These are phyloP conservation scores for Nothocercus julius DNA, from an alignment of 2,113 vertebrate genomes.

Conservation along the genomic window DNA sequence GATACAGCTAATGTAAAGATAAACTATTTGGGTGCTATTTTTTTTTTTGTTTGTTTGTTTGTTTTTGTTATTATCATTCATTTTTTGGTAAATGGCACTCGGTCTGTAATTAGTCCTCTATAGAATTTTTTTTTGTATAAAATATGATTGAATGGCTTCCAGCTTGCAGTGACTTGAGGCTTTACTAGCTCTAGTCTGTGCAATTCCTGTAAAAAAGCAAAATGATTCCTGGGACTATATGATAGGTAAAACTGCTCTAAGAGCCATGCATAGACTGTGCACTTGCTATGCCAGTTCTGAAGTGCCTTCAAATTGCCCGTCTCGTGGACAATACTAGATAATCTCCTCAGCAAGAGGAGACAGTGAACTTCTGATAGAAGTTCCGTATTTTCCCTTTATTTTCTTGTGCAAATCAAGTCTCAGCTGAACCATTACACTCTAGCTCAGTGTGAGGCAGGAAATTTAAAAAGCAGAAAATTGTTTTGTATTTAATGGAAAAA, in stretches of 20 bases:
- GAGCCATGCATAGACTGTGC: not conserved
- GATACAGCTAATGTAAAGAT: not conserved
- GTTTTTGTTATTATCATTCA: not conserved
- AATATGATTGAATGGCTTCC: not conserved
- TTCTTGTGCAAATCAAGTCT: not conserved
- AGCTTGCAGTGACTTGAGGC: not conserved
- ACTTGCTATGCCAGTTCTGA: not conserved
- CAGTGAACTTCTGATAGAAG: not conserved
- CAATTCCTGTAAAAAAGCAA: not conserved
- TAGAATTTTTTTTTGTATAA: not conserved
- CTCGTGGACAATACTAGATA: not conserved
- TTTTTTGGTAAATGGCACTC: not conserved
- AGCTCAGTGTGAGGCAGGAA: not conserved
- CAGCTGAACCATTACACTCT: not conserved
- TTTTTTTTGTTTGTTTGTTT: not conserved
- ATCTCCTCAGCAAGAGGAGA: not conserved
- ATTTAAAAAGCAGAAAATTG: not conserved
- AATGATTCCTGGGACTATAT: not conserved
- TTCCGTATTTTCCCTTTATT: not conserved
- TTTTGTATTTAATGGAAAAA: not conserved
- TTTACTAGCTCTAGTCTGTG: not conserved
- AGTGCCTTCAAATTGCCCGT: not conserved
- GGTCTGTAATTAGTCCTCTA: not conserved
- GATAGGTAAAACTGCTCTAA: not conserved
- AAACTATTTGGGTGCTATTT: not conserved